Evolutionary conservation across 2,888 invertebrate genomes (phyloP).

Genomic region (Chrysotoxum bicinctum): DNA sequence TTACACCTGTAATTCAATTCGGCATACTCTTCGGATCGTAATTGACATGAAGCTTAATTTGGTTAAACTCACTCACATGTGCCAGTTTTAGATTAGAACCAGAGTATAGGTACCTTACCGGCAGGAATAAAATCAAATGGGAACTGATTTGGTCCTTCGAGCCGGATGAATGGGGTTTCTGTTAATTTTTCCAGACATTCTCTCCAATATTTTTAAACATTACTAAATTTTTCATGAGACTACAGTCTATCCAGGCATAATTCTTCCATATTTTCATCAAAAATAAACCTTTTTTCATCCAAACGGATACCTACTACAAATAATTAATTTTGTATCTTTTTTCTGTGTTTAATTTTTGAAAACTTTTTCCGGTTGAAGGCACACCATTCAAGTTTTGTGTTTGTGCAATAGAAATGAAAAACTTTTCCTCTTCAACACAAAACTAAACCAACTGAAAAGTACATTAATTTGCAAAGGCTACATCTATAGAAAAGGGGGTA

Average conservation of each 20-base stretch:
- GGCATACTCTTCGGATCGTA: conserved; percentile 53
- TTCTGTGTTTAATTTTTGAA: conserved; percentile 26
- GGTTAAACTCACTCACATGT: conserved; percentile 56
- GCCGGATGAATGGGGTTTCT: conserved; percentile 39
- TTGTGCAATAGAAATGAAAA: background rate
- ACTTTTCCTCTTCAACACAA: conserved; percentile 8
- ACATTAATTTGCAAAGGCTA: background rate
- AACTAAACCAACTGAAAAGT: conserved; percentile 24
- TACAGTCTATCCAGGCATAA: conserved; percentile 33
- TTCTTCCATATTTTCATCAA: background rate
- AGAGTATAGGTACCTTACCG: background rate
- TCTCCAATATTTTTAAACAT: background rate
- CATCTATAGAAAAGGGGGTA: conserved; percentile 35
- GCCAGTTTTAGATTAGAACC: conserved; percentile 22
- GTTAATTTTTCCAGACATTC: conserved; percentile 36
- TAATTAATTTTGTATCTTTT: conserved; percentile 38
- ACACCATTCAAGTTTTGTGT: conserved; percentile 11
- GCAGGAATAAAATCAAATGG: background rate
- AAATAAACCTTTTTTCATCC: background rate
- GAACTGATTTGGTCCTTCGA: conserved; percentile 55
- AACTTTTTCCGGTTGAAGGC: conserved; percentile 52
- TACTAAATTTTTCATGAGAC: conserved; percentile 62
- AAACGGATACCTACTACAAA: conserved; percentile 20
- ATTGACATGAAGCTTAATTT: conserved; percentile 70
- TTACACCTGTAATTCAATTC: conserved; percentile 72